These are phyloP conservation scores for Anableps anableps DNA, from an alignment of 2,797 vertebrate genomes.

Conservation along the genomic window DNA sequence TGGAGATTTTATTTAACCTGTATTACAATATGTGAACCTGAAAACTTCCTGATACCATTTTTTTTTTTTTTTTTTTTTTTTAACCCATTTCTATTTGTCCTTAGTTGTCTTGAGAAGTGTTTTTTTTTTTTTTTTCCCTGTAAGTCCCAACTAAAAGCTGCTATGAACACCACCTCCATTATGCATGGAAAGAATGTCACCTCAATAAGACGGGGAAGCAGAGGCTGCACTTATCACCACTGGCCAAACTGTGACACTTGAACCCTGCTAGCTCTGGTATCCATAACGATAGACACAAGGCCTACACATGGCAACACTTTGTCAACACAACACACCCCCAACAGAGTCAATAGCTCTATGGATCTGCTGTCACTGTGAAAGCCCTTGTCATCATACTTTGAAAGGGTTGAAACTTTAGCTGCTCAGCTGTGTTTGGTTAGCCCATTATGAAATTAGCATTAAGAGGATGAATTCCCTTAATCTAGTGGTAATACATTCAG, in stretches of 20 bases:
- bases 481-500: neutral
- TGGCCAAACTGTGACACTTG: constrained; percentile 46
- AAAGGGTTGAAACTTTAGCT: constrained; percentile 38
- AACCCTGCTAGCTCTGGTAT: constrained; percentile 50
- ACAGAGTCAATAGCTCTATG: constrained; percentile 20
- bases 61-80: neutral
- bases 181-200: constrained; percentile 62
- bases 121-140: neutral
- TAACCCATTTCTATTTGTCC: neutral
- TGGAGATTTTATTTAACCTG: neutral
- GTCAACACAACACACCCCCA: constrained; percentile 31
- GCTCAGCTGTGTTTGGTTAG: neutral
- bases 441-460: constrained; percentile 16
- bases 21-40: neutral
- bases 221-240: constrained; percentile 37
- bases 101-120: too few species aligned
- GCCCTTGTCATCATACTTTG: constrained; percentile 26
- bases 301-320: constrained; percentile 52
- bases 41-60: neutral
- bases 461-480: neutral
- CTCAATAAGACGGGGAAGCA: constrained; percentile 27
- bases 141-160: constrained; percentile 21
- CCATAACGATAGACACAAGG: constrained; percentile 15
- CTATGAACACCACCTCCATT: constrained; percentile 57
- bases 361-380: constrained; percentile 39